phyloP scores from a whole-genome alignment of 2,797 vertebrate species.

The Dryobates pubescens region DNA sequence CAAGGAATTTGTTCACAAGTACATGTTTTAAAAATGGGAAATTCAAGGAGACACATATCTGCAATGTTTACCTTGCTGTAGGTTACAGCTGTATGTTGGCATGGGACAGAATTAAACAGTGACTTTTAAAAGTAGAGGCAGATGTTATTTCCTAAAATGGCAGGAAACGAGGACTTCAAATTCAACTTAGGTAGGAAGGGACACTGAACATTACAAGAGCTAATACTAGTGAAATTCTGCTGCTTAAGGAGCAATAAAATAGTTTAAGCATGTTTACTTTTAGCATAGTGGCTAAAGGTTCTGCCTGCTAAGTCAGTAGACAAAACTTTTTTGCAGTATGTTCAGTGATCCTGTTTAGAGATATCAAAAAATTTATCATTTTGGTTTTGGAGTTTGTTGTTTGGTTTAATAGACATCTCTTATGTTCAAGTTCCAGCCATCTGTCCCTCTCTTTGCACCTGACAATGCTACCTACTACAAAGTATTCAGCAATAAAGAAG shows the following conservation, averaged over 20 bases:
- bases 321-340: not conserved
- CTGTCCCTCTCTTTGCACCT: conserved; percentile 86
- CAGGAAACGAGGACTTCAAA: not conserved
- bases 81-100: not conserved
- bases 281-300: not conserved
- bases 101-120: not conserved
- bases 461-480: conserved; percentile 89
- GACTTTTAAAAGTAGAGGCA: not conserved
- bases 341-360: not conserved
- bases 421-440: conserved; percentile 86
- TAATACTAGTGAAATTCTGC: not conserved
- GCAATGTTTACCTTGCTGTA: not conserved
- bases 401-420: conserved; percentile 27
- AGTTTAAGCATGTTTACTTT: not conserved
- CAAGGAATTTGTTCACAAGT: not conserved
- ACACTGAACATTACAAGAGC: not conserved
- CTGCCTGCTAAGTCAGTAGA: not conserved
- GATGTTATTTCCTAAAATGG: not conserved
- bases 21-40: not conserved
- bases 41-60: not conserved
- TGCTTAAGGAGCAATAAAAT: not conserved
- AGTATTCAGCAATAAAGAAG: conserved; percentile 85
- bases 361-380: not conserved
- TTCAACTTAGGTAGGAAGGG: not conserved
- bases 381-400: not conserved